Conservation (phyloP, 2,113 vertebrate genomes). For the Burhinus bistriatus region DNA sequence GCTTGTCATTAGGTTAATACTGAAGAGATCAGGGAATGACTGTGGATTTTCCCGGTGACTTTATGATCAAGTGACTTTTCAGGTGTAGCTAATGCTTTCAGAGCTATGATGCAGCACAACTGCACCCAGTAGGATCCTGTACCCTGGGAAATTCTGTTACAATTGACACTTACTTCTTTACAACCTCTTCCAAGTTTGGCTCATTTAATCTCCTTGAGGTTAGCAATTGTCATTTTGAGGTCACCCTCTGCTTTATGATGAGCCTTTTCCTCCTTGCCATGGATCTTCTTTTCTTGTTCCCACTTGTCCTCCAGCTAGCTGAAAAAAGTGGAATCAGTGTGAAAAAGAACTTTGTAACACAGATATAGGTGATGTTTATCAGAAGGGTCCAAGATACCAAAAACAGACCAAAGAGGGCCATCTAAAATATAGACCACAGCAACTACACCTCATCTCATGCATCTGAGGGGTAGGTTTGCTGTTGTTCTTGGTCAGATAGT, state of each 20-base stretch:
- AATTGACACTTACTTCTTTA: constrained; percentile 63
- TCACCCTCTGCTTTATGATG: constrained; percentile 69
- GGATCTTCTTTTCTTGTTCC: constrained; percentile 76
- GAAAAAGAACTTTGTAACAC: neutral
- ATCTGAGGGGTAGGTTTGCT: constrained; percentile 26
- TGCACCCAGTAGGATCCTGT: neutral
- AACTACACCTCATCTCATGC: neutral
- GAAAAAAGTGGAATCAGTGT: neutral
- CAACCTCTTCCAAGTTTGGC: constrained; percentile 70
- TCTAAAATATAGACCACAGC: neutral
- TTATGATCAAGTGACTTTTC: neutral
- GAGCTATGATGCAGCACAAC: neutral
- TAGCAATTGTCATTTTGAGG: constrained; percentile 71
- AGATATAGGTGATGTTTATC: neutral
- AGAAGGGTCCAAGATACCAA: neutral
- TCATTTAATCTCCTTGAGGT: constrained; percentile 72
- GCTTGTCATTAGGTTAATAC: neutral
- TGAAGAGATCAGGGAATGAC: neutral
- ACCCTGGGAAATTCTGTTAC: neutral
- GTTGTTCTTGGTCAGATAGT: constrained; percentile 18
- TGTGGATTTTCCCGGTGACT: neutral
- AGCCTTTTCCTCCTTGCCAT: constrained; percentile 71
- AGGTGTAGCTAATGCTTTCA: neutral
- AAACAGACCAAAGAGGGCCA: neutral
- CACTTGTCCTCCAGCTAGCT: constrained; percentile 67